Evolutionary conservation across 2,797 vertebrate species (phyloP).

Genomic region (Gobio occitaniae): DNA sequence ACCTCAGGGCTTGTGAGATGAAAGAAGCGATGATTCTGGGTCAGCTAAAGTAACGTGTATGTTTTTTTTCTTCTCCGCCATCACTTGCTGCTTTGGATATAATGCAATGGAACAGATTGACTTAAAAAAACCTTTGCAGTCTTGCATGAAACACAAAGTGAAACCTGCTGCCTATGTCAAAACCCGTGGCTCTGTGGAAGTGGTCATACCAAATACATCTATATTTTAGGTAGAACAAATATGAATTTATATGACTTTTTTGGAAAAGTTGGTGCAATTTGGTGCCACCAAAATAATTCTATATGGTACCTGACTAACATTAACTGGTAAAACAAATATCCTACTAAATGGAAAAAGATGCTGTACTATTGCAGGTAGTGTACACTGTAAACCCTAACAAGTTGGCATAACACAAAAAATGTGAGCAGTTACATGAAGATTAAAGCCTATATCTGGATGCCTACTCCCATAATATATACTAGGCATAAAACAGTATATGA

Average conservation of each 20-base stretch:
- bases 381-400: not conserved
- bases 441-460: not conserved
- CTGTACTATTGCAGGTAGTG: not conserved
- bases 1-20: constrained; percentile 63
- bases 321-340: not conserved
- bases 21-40: constrained; percentile 55
- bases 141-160: constrained; percentile 66
- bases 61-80: constrained; percentile 25
- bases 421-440: not conserved
- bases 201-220: constrained; percentile 22
- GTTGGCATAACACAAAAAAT: not conserved
- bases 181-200: constrained; percentile 43
- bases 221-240: not conserved
- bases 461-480: not conserved
- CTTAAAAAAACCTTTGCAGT: constrained; percentile 68
- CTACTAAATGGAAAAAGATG: not conserved
- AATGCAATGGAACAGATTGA: constrained; percentile 70
- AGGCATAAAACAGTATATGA: not conserved
- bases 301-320: not conserved
- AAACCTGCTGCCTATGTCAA: constrained; percentile 59
- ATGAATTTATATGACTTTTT: constrained; percentile 11
- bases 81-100: constrained; percentile 37
- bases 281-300: not conserved
- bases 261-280: not conserved
- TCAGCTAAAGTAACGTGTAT: constrained; percentile 44